Percentiles rank a stretch among this genome's conserved stretches.
Conservation (phyloP, 2,797 vertebrate genomes). For the Poecilia picta region DNA sequence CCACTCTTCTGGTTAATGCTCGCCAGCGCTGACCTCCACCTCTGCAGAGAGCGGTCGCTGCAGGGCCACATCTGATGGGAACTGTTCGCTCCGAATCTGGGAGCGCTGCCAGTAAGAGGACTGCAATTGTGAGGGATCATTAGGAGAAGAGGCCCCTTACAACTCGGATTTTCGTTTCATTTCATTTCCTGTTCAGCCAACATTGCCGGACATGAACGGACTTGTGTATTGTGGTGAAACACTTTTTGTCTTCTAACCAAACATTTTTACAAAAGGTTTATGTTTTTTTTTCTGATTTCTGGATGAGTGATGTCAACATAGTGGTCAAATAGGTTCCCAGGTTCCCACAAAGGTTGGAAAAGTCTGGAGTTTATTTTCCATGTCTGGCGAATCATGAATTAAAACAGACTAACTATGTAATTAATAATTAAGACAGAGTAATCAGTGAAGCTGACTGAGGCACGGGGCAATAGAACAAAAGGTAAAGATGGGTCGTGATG, state of each 20-base stretch:
- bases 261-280: background rate
- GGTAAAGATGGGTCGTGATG: background rate
- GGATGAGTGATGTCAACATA: background rate
- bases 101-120: constrained; percentile 59
- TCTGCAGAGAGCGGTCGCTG: constrained; percentile 27
- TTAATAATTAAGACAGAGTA: background rate
- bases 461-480: background rate
- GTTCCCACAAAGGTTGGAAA: background rate
- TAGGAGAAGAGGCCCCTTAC: constrained; percentile 23
- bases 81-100: constrained; percentile 53
- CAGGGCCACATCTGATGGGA: constrained; percentile 53
- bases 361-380: background rate
- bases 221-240: background rate
- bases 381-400: background rate
- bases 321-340: background rate
- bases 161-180: constrained; percentile 21
- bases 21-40: constrained; percentile 51
- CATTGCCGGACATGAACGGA: constrained; percentile 5
- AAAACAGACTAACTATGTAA: background rate
- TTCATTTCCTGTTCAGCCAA: constrained; percentile 22
- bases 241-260: background rate
- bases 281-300: background rate
- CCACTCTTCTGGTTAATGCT: constrained; percentile 51
- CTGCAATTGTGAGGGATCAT: constrained; percentile 25
- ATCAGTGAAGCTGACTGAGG: background rate